Conservation (phyloP, 2,797 vertebrate species). For the Ctenosaura bakeri region DNA sequence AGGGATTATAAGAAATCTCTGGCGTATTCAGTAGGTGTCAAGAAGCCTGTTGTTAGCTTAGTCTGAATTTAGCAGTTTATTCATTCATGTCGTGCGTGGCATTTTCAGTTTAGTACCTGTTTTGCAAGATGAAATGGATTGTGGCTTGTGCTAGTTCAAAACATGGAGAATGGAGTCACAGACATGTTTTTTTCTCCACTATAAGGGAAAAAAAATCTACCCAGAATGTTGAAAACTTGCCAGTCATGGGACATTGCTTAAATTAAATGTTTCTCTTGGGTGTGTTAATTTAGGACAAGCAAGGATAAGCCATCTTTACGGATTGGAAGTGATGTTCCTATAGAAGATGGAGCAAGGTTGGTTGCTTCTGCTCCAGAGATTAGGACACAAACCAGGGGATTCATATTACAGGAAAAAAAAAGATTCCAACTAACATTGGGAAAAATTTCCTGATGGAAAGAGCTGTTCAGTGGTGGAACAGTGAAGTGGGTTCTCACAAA, state of each 20-base stretch:
- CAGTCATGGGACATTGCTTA: background rate
- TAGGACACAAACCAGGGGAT: too few relatives aligned
- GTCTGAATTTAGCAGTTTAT: background rate
- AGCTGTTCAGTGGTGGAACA: too few relatives aligned
- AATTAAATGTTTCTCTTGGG: background rate
- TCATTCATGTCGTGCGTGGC: accelerated
- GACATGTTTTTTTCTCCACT: background rate
- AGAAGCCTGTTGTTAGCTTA: background rate
- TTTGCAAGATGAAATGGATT: background rate
- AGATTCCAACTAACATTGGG: too few relatives aligned
- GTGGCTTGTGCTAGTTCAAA: background rate
- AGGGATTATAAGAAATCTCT: background rate
- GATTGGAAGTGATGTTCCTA: too few relatives aligned
- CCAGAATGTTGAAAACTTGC: background rate
- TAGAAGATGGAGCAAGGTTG: background rate
- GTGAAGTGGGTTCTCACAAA: too few relatives aligned
- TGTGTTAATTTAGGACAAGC: background rate
- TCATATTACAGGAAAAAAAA: too few relatives aligned
- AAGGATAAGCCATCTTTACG: background rate
- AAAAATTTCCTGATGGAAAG: too few relatives aligned
- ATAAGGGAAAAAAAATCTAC: background rate
- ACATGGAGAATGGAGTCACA: too few relatives aligned
- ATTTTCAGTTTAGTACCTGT: too few relatives aligned
- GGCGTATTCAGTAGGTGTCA: background rate
- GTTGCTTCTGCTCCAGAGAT: too few relatives aligned